Percentiles rank a stretch among this genome's conserved stretches.
Evolutionary conservation across 2,888 invertebrate genomes (phyloP).

Genomic region (Drosophila glabriapex): DNA sequence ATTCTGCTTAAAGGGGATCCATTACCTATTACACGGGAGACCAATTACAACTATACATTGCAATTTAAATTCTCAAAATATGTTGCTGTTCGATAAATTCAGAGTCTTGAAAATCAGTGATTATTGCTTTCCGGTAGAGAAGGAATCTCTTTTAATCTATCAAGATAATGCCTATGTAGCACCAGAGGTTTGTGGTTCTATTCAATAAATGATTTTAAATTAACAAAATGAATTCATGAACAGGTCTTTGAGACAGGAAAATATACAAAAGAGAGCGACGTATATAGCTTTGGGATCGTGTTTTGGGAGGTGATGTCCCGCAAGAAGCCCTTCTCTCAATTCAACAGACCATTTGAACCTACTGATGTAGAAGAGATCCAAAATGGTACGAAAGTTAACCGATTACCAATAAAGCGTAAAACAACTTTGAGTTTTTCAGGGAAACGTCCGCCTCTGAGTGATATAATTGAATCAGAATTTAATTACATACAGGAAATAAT

Average conservation of each 20-base stretch:
- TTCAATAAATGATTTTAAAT: neutral
- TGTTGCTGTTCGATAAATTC: slow-evolving; percentile 6
- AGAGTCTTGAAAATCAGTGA: slow-evolving; percentile 7
- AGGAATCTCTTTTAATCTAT: rapidly evolving
- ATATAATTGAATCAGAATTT: neutral
- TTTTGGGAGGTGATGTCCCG: neutral
- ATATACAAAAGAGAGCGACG: neutral
- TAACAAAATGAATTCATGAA: neutral
- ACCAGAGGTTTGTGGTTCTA: slow-evolving; percentile 6
- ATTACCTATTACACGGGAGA: neutral
- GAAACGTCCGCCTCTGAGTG: slow-evolving; percentile 2
- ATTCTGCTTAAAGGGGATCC: neutral
- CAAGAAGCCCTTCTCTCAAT: slow-evolving; percentile 8
- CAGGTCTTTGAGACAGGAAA: neutral
- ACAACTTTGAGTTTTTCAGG: neutral
- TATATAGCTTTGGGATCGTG: slow-evolving; percentile 11
- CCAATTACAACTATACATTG: neutral
- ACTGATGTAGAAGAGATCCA: neutral
- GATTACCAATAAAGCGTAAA: too few species aligned
- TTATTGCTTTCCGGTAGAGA: neutral
- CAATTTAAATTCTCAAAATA: slow-evolving; percentile 11
- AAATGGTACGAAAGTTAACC: neutral
- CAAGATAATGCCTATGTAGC: slow-evolving; percentile 6
- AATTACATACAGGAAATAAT: neutral
- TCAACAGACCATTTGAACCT: rapidly evolving